Evolutionary conservation across 1,140 invertebrate species (phyloP), one percentile per base, ranked within the genome.

Genomic region (Caenorhabditis latens): DNA sequence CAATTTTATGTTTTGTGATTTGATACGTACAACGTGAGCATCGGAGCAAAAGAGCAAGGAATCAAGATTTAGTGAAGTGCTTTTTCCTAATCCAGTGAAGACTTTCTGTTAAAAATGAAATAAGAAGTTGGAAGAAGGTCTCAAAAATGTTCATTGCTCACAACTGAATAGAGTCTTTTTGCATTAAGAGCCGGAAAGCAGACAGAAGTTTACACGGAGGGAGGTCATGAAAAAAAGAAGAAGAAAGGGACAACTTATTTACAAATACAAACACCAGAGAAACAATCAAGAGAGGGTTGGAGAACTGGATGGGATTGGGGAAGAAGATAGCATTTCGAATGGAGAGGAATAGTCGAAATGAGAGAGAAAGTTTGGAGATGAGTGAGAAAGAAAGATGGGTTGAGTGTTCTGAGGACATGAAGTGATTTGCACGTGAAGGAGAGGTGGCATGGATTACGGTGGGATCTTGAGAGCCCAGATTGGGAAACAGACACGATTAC

Each of bases 251-350:
- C 24, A 63, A 63, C 9, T 63, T 63, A 8, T 63, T 58, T 58
- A 65, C 63, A 65, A 71, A 19, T n/a, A 79, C 71, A 79, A 50
- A 79, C 71, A 79, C 46, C 46, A 79, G 43, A 79, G 71, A 79
- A 79, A 79, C 71, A 67, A 13, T 32, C 32, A 32, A 32, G 32
- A 32, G 32, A 46, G 14, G 32, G 32, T 40, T 24, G 42, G 65
- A 71, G 46, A 46, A 71, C 65, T 32, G 65, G 40, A 43, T 43
- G 65, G 21, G 21, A 24, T 16, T 40, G 61, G 4, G 16, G 61
- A 40, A 16, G 21, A 61, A 61, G 57, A 53, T 53, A 53, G 50
- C 11, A 53, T 16, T 53, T 11, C 13, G 16, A 16, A 53, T 3
- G 40, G 67, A 21, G 67, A 71, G 43, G 57, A 58, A 65, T 16